Conservation (phyloP, 2,113 vertebrate species). For the Malurus cyaneus region DNA sequence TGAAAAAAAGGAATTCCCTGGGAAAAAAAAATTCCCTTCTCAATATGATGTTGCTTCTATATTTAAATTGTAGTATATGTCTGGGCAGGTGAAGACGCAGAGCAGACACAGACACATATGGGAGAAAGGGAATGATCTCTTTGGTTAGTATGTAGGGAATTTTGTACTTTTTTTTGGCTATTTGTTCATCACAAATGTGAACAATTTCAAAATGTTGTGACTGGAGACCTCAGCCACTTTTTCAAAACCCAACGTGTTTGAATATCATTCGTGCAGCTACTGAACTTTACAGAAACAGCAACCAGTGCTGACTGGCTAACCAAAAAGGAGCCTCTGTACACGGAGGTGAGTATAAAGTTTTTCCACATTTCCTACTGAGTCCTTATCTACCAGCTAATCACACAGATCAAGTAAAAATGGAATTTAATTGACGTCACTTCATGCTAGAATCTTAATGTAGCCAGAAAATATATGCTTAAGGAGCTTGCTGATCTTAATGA, state of each 20-base stretch:
- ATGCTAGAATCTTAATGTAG: neutral
- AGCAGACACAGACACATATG: neutral
- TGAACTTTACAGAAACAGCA: neutral
- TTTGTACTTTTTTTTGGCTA: neutral
- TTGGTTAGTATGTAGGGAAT: neutral
- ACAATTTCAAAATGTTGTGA: neutral
- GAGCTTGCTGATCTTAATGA: neutral
- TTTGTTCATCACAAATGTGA: neutral
- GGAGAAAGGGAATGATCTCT: neutral
- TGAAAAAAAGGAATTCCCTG: neutral
- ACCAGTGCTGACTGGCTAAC: neutral
- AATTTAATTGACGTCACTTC: constrained; percentile 42
- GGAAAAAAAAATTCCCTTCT: neutral
- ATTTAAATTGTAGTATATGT: neutral
- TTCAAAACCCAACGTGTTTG: neutral
- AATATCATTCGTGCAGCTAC: neutral
- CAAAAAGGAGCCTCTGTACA: neutral
- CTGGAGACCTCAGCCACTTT: neutral
- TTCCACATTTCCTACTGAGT: neutral
- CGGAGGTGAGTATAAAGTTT: neutral
- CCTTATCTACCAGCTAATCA: constrained; percentile 18
- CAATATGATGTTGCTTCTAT: neutral
- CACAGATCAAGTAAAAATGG: constrained; percentile 28
- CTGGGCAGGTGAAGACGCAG: neutral
- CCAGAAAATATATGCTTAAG: neutral